A percentile compares a stretch with the other conserved stretches of the same genome.
Conservation (phyloP, 2,113 vertebrate genomes). For the Gymnarchus niloticus region DNA sequence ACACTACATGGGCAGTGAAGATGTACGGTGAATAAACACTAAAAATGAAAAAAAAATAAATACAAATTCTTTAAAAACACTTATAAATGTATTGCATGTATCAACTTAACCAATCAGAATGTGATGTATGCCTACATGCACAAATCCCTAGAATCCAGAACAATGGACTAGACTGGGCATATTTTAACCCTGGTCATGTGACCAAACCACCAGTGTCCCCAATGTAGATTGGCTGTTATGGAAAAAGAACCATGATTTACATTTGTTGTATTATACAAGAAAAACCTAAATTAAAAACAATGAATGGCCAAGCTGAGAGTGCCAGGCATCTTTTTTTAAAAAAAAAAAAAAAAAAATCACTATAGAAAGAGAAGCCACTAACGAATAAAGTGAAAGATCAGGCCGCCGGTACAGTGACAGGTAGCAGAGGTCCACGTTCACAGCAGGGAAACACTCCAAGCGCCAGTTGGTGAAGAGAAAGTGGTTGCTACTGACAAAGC, state of each 20-base stretch:
- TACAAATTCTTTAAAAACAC: slow-evolving; percentile 73
- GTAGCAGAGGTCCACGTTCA: slow-evolving; percentile 77
- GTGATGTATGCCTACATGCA: slow-evolving; percentile 47
- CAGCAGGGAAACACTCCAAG: slow-evolving; percentile 81
- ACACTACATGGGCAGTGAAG: slow-evolving; percentile 83
- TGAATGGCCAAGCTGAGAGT: slow-evolving; percentile 76
- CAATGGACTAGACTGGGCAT: neutral
- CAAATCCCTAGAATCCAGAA: slow-evolving; percentile 27
- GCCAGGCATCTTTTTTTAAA: slow-evolving; percentile 72
- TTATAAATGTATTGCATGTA: slow-evolving; percentile 69
- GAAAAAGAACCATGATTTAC: slow-evolving; percentile 62
- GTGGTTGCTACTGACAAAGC: slow-evolving; percentile 81
- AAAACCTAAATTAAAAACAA: slow-evolving; percentile 34
- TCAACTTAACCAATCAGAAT: slow-evolving; percentile 67
- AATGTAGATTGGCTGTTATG: slow-evolving; percentile 42
- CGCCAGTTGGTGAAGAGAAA: slow-evolving; percentile 76
- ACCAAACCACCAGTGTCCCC: slow-evolving; percentile 40
- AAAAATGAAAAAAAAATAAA: slow-evolving; percentile 65
- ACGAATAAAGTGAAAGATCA: slow-evolving; percentile 66
- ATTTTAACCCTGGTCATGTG: slow-evolving; percentile 13
- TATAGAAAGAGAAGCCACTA: no score
- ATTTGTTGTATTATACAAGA: slow-evolving; percentile 67
- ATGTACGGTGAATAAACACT: slow-evolving; percentile 71
- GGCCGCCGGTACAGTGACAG: slow-evolving; percentile 80
- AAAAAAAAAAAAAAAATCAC: slow-evolving; percentile 82